Percentiles rank a stretch among this genome's conserved stretches.
Conservation (phyloP, 2,797 vertebrate species). For the Sebastes nivosus region DNA sequence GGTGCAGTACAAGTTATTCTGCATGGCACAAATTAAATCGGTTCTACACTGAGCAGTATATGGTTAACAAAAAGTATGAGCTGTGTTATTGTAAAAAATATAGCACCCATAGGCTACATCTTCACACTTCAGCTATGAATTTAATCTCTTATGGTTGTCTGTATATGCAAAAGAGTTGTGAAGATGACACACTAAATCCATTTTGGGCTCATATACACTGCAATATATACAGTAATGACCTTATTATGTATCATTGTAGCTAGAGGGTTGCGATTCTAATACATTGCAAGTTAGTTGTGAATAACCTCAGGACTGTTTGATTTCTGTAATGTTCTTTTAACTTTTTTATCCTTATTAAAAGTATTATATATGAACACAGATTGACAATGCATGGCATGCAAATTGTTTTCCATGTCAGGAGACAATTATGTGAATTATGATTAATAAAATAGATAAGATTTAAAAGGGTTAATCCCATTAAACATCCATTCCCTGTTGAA, state of each 20-base stretch:
- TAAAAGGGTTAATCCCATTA: not conserved
- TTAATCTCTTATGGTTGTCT: constrained; percentile 5
- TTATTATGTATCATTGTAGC: not conserved
- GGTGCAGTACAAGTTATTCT: constrained; percentile 8
- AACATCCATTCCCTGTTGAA: not conserved
- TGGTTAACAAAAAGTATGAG: not conserved
- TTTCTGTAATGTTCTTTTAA: not conserved
- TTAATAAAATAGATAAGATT: not conserved
- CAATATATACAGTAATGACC: not conserved
- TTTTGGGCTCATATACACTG: not conserved
- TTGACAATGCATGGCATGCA: not conserved
- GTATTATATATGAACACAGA: not conserved
- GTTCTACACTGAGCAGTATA: not conserved
- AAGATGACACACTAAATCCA: constrained; percentile 20
- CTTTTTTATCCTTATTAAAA: not conserved
- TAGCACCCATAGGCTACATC: not conserved
- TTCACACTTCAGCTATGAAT: not conserved
- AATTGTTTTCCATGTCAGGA: not conserved
- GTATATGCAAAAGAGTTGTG: constrained; percentile 26
- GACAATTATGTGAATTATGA: not conserved
- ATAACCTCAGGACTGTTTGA: not conserved
- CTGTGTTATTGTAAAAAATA: not conserved
- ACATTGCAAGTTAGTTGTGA: not conserved
- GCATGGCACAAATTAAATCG: constrained; percentile 29
- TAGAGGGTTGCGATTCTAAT: not conserved